Percentiles rank a stretch among this genome's conserved stretches.
Conservation (phyloP, 1,140 invertebrate genomes). For the Lordiphosa mommai region DNA sequence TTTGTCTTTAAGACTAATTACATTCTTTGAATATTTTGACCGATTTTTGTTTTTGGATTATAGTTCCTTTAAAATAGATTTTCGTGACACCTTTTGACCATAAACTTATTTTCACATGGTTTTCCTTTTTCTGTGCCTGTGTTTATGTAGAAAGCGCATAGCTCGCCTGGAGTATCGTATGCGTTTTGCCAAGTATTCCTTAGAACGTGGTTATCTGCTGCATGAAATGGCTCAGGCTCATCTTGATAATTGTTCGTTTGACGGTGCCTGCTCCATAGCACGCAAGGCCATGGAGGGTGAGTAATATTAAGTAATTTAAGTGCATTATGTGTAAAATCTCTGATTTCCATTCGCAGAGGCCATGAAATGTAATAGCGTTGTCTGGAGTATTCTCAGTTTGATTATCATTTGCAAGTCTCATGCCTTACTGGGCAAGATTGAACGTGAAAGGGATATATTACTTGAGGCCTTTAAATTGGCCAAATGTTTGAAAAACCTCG, state of each 20-base stretch:
- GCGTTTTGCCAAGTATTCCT: constrained; percentile 46
- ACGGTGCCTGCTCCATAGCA: constrained; percentile 51
- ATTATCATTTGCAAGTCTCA: constrained; percentile 60
- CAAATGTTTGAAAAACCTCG: constrained; percentile 40
- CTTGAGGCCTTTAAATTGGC: constrained; percentile 30
- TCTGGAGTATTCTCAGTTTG: constrained; percentile 55
- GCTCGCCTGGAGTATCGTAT: constrained; percentile 50
- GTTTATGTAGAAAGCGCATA: constrained; percentile 29
- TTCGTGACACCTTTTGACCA: too few species aligned
- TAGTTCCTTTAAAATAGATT: too few species aligned
- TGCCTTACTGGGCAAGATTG: constrained; percentile 53
- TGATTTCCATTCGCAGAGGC: constrained; percentile 22
- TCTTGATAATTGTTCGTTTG: constrained; percentile 48
- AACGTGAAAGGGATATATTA: constrained; percentile 36
- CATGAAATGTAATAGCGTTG: constrained; percentile 27
- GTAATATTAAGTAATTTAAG: neutral
- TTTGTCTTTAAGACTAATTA: too few species aligned
- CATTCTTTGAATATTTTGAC: too few species aligned
- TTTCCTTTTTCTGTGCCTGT: too few species aligned
- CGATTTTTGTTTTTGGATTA: too few species aligned
- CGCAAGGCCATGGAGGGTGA: constrained; percentile 52
- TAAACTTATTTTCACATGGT: neutral
- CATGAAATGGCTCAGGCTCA: constrained; percentile 62
- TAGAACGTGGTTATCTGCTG: constrained; percentile 64
- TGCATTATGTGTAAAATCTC: too few species aligned